Evolutionary conservation across 2,888 invertebrate species (phyloP).

Genomic region (Apodemia hepburni): DNA sequence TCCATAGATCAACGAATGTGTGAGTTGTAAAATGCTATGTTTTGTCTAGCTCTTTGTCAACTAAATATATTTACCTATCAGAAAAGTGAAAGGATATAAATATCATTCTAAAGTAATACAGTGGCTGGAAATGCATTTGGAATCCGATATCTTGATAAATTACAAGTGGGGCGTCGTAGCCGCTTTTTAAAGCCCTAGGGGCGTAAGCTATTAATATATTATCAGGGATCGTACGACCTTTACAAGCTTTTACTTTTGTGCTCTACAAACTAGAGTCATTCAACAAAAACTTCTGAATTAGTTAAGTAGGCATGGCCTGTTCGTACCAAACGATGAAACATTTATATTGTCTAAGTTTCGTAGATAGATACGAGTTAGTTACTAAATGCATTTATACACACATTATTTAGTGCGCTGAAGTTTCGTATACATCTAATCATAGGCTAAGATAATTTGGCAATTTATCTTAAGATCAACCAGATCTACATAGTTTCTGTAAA

Average conservation of each 20-base stretch:
- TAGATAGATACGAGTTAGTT: no score
- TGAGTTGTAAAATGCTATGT: no score
- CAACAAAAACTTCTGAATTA: conserved; percentile 31
- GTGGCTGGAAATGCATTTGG: conserved; percentile 38
- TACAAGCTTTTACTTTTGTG: conserved; percentile 61
- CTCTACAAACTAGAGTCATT: conserved; percentile 59
- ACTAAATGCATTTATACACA: no score
- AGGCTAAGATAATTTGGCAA: no score
- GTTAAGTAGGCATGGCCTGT: neutral
- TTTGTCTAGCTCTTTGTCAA: no score
- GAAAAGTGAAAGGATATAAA: conserved; percentile 22
- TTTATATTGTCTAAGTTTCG: no score
- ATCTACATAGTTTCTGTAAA: no score
- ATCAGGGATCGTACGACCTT: conserved; percentile 55
- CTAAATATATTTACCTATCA: no score
- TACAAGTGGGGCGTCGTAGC: conserved; percentile 50
- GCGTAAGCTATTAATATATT: conserved; percentile 43
- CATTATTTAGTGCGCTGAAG: no score
- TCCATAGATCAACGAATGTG: no score
- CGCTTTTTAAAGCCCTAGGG: conserved; percentile 57
- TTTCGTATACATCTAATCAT: no score
- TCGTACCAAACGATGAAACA: neutral
- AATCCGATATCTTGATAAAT: conserved; percentile 69
- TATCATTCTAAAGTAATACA: conserved; percentile 24
- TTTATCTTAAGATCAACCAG: no score